Conservation (phyloP, 2,888 invertebrate species). For the Leistus spinibarbis region DNA sequence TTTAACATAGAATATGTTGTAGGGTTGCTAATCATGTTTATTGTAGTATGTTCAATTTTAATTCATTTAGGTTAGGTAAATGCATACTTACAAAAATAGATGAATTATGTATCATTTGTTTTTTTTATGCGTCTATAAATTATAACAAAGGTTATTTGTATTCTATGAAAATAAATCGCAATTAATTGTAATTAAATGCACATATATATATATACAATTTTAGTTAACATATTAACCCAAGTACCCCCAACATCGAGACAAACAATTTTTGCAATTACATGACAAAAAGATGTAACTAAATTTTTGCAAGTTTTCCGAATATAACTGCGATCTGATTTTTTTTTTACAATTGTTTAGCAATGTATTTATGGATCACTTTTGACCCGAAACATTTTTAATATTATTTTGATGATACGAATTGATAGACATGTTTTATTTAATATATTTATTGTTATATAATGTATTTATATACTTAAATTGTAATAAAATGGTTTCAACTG, state of each 20-base stretch:
- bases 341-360: not conserved
- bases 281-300: no score
- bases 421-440: not conserved
- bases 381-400: not conserved
- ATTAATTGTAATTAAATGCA: no score
- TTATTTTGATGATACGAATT: not conserved
- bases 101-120: not conserved
- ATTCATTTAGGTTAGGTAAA: slow-evolving; percentile 35
- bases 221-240: not conserved
- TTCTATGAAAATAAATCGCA: not conserved
- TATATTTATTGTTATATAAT: no score
- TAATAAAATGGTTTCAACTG: not conserved
- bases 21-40: slow-evolving; percentile 22
- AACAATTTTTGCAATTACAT: no score
- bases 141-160: not conserved
- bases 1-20: not conserved
- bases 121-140: not conserved
- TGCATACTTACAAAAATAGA: not conserved
- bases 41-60: slow-evolving; percentile 8
- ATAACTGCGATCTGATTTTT: no score
- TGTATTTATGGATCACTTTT: not conserved
- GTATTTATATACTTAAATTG: no score
- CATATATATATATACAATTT: not conserved
- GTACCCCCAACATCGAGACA: not conserved
- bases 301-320: no score